Base-by-base conservation (phyloP, 2,797 vertebrate genomes). In the Diglossa cyanea region DNA sequence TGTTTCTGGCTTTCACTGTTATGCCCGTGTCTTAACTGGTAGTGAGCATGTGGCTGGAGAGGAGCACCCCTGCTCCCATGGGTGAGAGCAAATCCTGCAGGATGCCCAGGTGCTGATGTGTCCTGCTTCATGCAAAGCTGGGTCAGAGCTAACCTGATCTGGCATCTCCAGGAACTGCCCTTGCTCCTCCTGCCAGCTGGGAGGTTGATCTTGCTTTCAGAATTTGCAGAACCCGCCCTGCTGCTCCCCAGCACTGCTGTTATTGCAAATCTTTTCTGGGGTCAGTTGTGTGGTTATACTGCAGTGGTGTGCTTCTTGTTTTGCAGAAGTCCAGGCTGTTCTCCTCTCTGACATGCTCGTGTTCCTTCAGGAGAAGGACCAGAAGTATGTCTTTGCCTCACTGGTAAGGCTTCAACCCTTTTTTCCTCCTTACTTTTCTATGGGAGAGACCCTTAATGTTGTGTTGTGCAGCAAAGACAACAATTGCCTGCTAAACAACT, bases 351-450 rank as follows among this genome's bases (percentile, higher is more conserved):
- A 99, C 26, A 96, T 99, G 83, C 97, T 99, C 4, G 95, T 99
- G 83, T 99, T 99, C 97, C 98, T 99, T 72, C 99, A 99, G 96
- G 99, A 99, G 96, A 99, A 99, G 96, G 99, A 99, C 96, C 99
- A 99, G 98, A 99, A 99, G 95, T 99, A 99, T 13, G 92, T 98
- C 88, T 99, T 99, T 82, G 99, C 99, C 28, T 98, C 99, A 90
- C 96, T 99, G 99, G 99, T 99, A 98, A 96, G 99, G 30, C 60
- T 74, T 66, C 58, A 35, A 15, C 42, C 47, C 11, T 13, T 93
- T 79, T 81, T 21, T 80, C 12, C 39, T 61, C 39, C 54, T 85
- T 33, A 15, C 19, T 89, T 71, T 78, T 53, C 33, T 30, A 0
- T 11, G 11, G 24, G 44, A 66, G 39, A 61, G 21, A 61, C 28